Evolutionary conservation across 1,140 invertebrate genomes (phyloP), one percentile per base, ranked within the genome.

Genomic region (Wasmannia auropunctata): DNA sequence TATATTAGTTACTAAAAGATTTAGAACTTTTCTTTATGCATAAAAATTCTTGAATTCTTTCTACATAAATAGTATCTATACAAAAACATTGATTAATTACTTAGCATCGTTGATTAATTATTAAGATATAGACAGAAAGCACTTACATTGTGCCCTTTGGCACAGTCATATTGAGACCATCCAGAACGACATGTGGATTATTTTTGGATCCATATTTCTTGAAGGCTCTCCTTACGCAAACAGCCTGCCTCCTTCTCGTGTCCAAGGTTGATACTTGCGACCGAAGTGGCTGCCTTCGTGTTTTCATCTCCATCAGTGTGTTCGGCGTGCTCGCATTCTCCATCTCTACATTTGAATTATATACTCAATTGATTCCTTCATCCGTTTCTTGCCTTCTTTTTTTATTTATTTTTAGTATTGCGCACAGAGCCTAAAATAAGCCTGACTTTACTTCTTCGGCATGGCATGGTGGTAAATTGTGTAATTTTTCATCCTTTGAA

Each of bases 91-190:
- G 25, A 43, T 28, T 69, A 70, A 60, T 56, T 49, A 79, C 7
- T 74, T n/a, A 43, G 54, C 5, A 0, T 22, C n/a, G 14, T n/a
- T 65, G n/a, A 65, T 63, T 63, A 0, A 65, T 22, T 14, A 22
- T 14, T 31, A 19, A 62, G 5, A 49, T 51, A 16, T 69, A 37
- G 4, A 25, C 19, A 56, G 19, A 54, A 14, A 3, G 31, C 60
- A 90, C 97, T 97, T 96, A 98, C 98, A 99, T 99, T 58, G 97
- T 96, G 74, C 98, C 98, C 93, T 98, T 98, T 60, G 97, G 97
- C 19, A 99, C 98, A 19, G 98, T 98, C 97, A 99, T 98, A 91
- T 98, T 98, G 37, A 99, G 96, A 40, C 98, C 97, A 92, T 98
- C 97, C 25, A 99, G 95, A 10, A 99, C 98, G 49, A 98, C 95